Evolutionary conservation across 2,797 vertebrate genomes (phyloP), one percentile per base, ranked within the genome.

Genomic region (Cichlasoma orientale): DNA sequence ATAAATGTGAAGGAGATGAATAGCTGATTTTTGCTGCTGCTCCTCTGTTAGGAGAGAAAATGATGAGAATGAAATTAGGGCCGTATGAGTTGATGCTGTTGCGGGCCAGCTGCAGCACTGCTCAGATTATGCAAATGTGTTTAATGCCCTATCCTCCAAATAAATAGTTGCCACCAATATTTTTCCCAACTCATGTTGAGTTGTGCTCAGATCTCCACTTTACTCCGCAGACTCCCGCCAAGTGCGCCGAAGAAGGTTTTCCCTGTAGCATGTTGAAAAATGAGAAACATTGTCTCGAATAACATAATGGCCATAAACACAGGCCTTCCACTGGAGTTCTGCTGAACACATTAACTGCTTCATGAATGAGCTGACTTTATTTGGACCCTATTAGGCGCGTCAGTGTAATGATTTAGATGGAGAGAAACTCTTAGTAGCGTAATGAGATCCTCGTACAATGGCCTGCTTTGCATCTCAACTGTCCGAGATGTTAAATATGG

Each of bases 51-150:
- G 83, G 81, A 86, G 83, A 86, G 66, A 80, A 68, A 86, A 73
- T 56, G 82, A 88, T 82, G 82, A 92, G 82, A 90, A 82, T 79
- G 71, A 92, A 94, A 91, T 91, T 79, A 88, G 68, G 73, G 73
- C 66, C 16, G 10, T 84, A 77, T 78, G 88, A 90, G 77, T 84
- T 77, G 81, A 82, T 86, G 86, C 82, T 79, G 78, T 86, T 79
- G 86, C 55, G 21, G 85, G 81, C 91, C 88, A 88, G 82, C 84
- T 89, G 88, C 82, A 84, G 87, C 63, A 57, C 78, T 58, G 76
- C 88, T 89, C 76, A 85, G 88, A 92, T 93, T 93, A 93, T 93
- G 92, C 72, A 92, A 93, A 93, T 92, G 55, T 69, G 0, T 90
- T 90, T 87, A 90, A 91, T 88, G 78, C 80, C 82, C 85, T 85